Conservation (phyloP, 2,888 invertebrate genomes). For the Himalopsyche kuldschensis region DNA sequence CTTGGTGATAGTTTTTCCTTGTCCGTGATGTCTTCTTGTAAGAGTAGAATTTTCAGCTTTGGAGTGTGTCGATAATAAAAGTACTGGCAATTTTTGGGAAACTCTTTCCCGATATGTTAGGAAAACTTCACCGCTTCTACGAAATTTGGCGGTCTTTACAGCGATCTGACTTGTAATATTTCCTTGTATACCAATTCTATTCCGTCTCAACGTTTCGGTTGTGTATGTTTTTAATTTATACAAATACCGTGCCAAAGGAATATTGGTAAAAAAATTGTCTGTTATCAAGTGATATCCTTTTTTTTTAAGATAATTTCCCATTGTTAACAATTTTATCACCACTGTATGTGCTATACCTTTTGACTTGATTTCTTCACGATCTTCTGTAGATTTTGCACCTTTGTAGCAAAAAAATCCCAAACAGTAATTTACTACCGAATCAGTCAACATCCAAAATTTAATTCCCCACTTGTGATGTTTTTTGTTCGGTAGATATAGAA, state of each 20-base stretch:
- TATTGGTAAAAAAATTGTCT: constrained; percentile 42
- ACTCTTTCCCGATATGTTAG: too few species aligned
- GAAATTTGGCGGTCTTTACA: constrained; percentile 17
- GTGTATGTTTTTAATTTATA: constrained; percentile 36
- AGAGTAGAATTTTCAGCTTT: too few species aligned
- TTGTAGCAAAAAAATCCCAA: constrained; percentile 41
- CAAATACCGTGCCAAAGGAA: constrained; percentile 36
- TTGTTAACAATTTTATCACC: constrained; percentile 38
- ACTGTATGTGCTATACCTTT: constrained; percentile 39
- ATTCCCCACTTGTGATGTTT: constrained; percentile 39
- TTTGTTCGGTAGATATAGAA: too few species aligned
- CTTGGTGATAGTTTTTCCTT: too few species aligned
- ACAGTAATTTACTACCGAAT: constrained; percentile 42
- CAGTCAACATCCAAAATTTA: constrained; percentile 42
- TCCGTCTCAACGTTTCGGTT: constrained; percentile 39
- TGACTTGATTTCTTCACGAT: constrained; percentile 38
- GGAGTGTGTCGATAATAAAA: too few species aligned
- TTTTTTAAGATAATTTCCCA: constrained; percentile 41
- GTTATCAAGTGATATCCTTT: constrained; percentile 42
- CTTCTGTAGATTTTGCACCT: constrained; percentile 38
- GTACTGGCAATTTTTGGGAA: too few species aligned
- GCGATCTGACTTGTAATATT: constrained; percentile 31
- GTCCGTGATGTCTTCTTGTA: too few species aligned
- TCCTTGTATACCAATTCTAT: constrained; percentile 39
- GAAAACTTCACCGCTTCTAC: constrained; percentile 9